Conservation (phyloP, 2,888 invertebrate genomes). For the Lamellibrachia satsuma region DNA sequence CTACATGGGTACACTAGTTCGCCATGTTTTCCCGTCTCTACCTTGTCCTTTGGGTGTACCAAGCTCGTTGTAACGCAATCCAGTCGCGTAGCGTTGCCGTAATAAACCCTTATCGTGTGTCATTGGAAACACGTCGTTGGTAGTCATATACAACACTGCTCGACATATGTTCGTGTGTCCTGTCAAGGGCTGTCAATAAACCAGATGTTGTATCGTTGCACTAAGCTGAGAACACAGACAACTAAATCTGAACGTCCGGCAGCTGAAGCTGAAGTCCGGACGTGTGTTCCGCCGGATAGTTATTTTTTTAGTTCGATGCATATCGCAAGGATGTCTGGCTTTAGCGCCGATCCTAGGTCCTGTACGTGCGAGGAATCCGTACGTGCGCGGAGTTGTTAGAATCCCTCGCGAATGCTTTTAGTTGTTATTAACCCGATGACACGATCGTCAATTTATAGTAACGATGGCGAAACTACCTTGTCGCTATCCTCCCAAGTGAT, state of each 20-base stretch:
- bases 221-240: background rate
- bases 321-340: background rate
- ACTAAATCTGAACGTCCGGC: background rate
- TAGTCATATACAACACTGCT: background rate
- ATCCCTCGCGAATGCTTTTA: background rate
- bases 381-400: background rate
- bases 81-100: background rate
- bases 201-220: background rate
- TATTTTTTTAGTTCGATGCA: background rate
- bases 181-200: background rate
- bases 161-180: background rate
- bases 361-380: too few species aligned
- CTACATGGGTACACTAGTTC: too few species aligned
- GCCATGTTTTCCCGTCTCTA: background rate
- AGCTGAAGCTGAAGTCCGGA: background rate
- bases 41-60: background rate
- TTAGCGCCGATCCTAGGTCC: background rate
- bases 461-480: background rate
- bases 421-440: background rate
- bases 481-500: background rate
- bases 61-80: background rate
- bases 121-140: background rate
- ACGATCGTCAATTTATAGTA: background rate
- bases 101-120: background rate
- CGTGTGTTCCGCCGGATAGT: background rate